Base-by-base conservation (phyloP, 1,140 invertebrate genomes). In the Oryzaephilus surinamensis region DNA sequence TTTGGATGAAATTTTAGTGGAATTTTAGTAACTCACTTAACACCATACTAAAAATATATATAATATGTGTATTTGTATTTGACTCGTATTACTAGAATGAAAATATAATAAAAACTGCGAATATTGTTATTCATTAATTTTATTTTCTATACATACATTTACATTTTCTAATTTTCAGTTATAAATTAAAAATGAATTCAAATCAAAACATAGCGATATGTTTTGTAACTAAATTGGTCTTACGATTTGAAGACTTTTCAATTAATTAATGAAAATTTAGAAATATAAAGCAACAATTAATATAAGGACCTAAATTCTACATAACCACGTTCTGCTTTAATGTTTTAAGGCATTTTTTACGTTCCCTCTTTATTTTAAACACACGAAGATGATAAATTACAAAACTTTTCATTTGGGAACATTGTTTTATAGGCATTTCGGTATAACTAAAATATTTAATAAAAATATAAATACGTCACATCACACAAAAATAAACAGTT, bases 1-100 rank as follows among this genome's bases (percentile, higher is more conserved):
- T 6, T 57, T 93, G 1, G 62, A 78, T 1, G 76, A 92, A 26
- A 88, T 91, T 46, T 66, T 86, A 52, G 60, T 77, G 21, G 69
- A 75, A 48, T 57, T 71, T 51, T 55, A 45, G n/a, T 10, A 19
- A 21, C 14, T 30, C 16, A n/a, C n/a, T n/a, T n/a, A n/a, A n/a
- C n/a, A n/a, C n/a, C n/a, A n/a, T n/a, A n/a, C n/a, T n/a, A n/a
- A n/a, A n/a, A n/a, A n/a, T n/a, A n/a, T n/a, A n/a, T n/a, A n/a
- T n/a, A n/a, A n/a, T n/a, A n/a, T n/a, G n/a, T n/a, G n/a, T n/a
- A n/a, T n/a, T n/a, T n/a, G n/a, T n/a, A n/a, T n/a, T n/a, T n/a
- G n/a, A n/a, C n/a, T n/a, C n/a, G n/a, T n/a, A n/a, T n/a, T n/a
- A n/a, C n/a, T n/a, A n/a, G n/a, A 23, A 35, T 17, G 31, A 5